These are phyloP conservation scores for Panagrolaimus sp. DNA, from an alignment of 1,140 invertebrate genomes.

Conservation along the genomic window DNA sequence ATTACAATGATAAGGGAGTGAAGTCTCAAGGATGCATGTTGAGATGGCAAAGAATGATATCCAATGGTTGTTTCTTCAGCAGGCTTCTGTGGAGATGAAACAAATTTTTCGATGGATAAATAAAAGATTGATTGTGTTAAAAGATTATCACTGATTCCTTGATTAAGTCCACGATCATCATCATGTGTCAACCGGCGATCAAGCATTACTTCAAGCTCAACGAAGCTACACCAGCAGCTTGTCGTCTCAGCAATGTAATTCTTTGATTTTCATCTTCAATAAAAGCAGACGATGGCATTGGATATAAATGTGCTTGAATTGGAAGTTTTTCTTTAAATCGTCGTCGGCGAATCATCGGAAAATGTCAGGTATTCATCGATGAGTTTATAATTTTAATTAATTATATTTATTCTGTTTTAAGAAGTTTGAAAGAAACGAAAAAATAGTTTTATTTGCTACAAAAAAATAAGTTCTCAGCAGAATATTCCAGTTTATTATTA, in stretches of 20 bases:
- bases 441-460: no score
- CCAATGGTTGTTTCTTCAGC: not conserved
- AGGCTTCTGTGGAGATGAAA: not conserved
- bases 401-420: no score
- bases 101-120: not conserved
- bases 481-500: no score
- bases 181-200: constrained; percentile 83
- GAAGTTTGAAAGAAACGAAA: no score
- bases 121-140: constrained; percentile 1
- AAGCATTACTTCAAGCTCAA: constrained; percentile 72
- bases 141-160: constrained; percentile 62
- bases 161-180: constrained; percentile 83
- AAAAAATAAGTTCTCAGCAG: no score
- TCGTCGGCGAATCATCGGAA: constrained; percentile 74
- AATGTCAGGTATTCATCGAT: no score
- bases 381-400: no score
- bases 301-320: constrained; percentile 88
- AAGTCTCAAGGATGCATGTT: no score
- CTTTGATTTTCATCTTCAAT: constrained; percentile 75
- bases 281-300: constrained; percentile 75
- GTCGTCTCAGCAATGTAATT: constrained; percentile 74
- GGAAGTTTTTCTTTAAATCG: constrained; percentile 74
- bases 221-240: constrained; percentile 79
- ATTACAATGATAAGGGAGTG: no score
- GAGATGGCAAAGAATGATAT: not conserved